These are phyloP conservation scores for Muntiacus muntjak DNA, from an alignment of 2,113 vertebrate genomes.

Conservation along the genomic window DNA sequence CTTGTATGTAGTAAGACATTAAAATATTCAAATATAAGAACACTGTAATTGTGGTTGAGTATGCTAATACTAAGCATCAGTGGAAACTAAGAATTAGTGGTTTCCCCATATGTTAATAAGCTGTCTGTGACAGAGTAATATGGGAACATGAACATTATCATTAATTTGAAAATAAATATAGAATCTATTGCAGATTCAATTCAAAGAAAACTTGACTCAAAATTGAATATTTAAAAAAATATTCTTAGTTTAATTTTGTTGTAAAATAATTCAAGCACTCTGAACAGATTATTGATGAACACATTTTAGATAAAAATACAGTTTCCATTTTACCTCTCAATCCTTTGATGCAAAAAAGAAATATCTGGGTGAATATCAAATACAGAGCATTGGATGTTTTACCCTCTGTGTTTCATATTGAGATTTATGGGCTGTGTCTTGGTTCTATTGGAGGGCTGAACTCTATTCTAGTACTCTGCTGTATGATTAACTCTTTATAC, in stretches of 20 bases:
- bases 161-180: constrained; percentile 52
- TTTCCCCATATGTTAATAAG: constrained; percentile 61
- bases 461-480: neutral
- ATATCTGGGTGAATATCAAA: neutral
- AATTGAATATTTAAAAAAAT: neutral
- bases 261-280: neutral
- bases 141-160: neutral
- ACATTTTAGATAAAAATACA: neutral
- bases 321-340: neutral
- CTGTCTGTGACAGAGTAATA: constrained; percentile 40
- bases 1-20: neutral
- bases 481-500: neutral
- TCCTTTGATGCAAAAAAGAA: neutral
- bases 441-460: neutral
- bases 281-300: neutral
- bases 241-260: neutral
- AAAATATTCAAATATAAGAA: constrained; percentile 58
- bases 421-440: neutral
- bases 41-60: constrained; percentile 67
- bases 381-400: neutral
- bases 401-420: neutral
- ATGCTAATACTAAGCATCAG: constrained; percentile 33
- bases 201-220: constrained; percentile 10
- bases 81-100: constrained; percentile 59
- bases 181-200: constrained; percentile 37